Evolutionary conservation across 2,113 vertebrate species (phyloP), one percentile per base, ranked within the genome.

Genomic region (Cnemophilus loriae): DNA sequence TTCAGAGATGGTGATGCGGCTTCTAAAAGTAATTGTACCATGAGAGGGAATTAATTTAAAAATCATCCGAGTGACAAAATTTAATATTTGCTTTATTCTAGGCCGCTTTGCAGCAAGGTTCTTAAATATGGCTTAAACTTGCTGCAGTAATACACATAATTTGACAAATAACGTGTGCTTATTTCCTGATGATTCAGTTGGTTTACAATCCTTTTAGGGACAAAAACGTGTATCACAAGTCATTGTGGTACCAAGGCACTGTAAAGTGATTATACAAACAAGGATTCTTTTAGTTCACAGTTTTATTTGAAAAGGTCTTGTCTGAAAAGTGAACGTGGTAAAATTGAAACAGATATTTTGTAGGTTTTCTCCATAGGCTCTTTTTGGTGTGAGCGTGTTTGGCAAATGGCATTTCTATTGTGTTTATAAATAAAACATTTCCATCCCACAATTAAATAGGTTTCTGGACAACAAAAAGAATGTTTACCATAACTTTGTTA

Each of bases 11-110:
- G 44, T 70, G 84, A 68, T 88, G 70, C 10, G 26, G 74, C 67
- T 87, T 90, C 92, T 90, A 28, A 82, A 76, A 90, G 88, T 89
- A 73, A 84, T 76, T 83, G 70, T 88, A 30, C 71, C 75, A 12
- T 26, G 74, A 90, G 59, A 70, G 39, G 60, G 78, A 91, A 76
- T 79, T 83, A 15, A 83, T 82, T 44, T 85, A 65, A 93, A 95
- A 95, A 37, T 85, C 70, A 68, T 37, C 92, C 37, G 16, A 84
- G 70, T 90, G 75, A 90, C 78, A 82, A 73, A 87, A 93, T 87
- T n/a, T 57, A 93, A 20, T 85, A 82, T 82, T 85, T 95, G 65
- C 82, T 46, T 87, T 86, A 71, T 87, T 94, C 85, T 60, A 27
- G 74, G 84, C 56, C 0, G 0, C 79, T 83, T 68, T 83, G 73